These are phyloP conservation scores for Sylvicola fuscatus DNA, from an alignment of 2,888 invertebrate species.

Conservation along the genomic window DNA sequence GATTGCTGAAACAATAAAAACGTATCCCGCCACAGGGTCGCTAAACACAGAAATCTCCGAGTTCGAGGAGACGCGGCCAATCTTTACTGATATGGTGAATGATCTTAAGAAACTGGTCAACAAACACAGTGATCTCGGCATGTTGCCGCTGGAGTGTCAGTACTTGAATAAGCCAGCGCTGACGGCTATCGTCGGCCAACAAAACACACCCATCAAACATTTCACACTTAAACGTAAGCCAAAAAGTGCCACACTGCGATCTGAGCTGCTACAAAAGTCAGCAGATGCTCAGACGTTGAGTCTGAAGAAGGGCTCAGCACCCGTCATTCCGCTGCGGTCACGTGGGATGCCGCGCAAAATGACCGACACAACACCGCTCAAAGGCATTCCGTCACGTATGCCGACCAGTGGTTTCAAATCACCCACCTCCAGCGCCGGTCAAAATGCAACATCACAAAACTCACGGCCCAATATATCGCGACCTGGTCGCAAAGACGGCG, in stretches of 20 bases:
- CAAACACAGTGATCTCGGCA: conserved; percentile 65
- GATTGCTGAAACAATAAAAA: conserved; percentile 87
- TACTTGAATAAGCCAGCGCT: conserved; percentile 89
- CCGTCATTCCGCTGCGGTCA: conserved; percentile 72
- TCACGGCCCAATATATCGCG: conserved; percentile 32
- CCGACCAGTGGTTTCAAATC: conserved; percentile 42
- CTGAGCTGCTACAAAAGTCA: conserved; percentile 80
- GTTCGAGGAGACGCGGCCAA: conserved; percentile 72
- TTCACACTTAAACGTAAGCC: conserved; percentile 86
- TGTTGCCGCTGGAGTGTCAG: conserved; percentile 88
- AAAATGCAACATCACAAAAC: conserved; percentile 9
- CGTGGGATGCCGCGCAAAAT: conserved; percentile 86
- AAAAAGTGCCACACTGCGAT: conserved; percentile 77
- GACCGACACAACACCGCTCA: conserved; percentile 88
- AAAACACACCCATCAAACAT: conserved; percentile 72
- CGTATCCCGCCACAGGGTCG: conserved; percentile 74
- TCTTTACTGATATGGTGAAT: conserved; percentile 74
- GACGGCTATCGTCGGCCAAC: conserved; percentile 63
- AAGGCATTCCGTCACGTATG: conserved; percentile 73
- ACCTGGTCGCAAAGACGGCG: conserved; percentile 63
- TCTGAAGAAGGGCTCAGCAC: conserved; percentile 70
- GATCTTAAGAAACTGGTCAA: conserved; percentile 64
- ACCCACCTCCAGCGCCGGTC: conserved; percentile 23
- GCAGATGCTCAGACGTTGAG: conserved; percentile 65
- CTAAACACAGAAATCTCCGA: conserved; percentile 77